phyloP scores from a whole-genome alignment of 2,797 vertebrate species.

The Tamandua tetradactyla region DNA sequence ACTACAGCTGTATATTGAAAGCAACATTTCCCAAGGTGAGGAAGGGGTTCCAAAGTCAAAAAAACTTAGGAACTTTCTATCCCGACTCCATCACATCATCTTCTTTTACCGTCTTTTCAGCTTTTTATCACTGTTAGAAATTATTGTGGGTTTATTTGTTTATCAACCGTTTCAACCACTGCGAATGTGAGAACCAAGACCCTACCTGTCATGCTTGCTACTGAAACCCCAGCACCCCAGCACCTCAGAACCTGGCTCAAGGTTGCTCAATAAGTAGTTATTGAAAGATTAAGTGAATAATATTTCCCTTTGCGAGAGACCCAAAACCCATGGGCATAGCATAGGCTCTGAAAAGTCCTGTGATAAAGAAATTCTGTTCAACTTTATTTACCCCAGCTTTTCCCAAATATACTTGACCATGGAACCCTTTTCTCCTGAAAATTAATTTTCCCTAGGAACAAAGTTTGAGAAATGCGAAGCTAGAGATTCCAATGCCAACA shows the following conservation, averaged over 20 bases:
- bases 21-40: neutral
- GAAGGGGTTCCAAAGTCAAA: neutral
- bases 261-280: neutral
- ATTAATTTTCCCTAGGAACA: neutral
- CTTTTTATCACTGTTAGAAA: neutral
- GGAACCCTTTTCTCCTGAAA: neutral
- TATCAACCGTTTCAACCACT: neutral
- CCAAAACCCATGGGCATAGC: neutral
- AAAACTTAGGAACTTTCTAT: neutral
- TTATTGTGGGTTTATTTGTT: neutral
- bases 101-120: neutral
- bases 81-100: neutral
- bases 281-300: neutral
- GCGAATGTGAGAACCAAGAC: neutral
- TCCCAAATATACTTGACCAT: neutral
- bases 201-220: neutral
- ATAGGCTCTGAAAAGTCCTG: neutral
- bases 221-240: neutral
- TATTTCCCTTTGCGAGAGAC: neutral
- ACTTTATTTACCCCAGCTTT: neutral
- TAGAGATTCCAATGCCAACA: neutral
- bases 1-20: neutral
- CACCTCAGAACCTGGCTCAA: neutral
- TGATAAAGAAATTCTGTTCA: neutral
- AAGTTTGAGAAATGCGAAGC: neutral